Evolutionary conservation across 2,113 vertebrate genomes (phyloP).

Genomic region (Eubucco bourcierii): DNA sequence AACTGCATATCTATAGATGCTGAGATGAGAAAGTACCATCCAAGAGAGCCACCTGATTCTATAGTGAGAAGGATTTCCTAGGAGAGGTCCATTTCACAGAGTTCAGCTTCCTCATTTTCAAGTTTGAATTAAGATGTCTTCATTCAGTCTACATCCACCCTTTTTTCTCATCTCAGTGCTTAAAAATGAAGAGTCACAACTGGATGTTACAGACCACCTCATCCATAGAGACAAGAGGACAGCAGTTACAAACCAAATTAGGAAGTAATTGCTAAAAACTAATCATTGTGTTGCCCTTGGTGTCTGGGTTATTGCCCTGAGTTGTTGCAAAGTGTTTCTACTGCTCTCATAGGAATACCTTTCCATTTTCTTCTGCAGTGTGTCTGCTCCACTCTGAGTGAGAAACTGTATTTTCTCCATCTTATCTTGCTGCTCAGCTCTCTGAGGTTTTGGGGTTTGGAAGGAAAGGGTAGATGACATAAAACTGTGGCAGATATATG

Average conservation of each 20-base stretch:
- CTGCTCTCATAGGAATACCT: not conserved
- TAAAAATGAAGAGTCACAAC: not conserved
- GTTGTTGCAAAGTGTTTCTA: not conserved
- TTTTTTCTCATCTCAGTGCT: not conserved
- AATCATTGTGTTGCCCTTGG: not conserved
- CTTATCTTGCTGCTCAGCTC: not conserved
- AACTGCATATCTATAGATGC: not conserved
- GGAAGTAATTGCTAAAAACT: not conserved
- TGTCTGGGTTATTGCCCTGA: not conserved
- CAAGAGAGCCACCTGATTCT: not conserved
- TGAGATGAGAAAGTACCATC: not conserved
- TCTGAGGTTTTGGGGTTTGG: not conserved
- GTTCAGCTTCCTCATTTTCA: too few species aligned
- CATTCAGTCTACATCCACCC: too few species aligned
- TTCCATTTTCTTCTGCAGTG: not conserved
- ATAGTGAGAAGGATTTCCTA: too few species aligned
- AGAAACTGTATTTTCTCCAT: not conserved
- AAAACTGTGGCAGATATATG: not conserved
- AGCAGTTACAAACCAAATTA: not conserved
- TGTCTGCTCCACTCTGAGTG: not conserved
- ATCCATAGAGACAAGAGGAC: not conserved
- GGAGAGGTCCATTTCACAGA: too few species aligned
- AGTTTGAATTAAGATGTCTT: too few species aligned
- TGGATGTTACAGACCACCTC: not conserved
- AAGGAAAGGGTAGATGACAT: not conserved